Conservation (phyloP, 2,797 vertebrate genomes). For the Parambassis ranga region DNA sequence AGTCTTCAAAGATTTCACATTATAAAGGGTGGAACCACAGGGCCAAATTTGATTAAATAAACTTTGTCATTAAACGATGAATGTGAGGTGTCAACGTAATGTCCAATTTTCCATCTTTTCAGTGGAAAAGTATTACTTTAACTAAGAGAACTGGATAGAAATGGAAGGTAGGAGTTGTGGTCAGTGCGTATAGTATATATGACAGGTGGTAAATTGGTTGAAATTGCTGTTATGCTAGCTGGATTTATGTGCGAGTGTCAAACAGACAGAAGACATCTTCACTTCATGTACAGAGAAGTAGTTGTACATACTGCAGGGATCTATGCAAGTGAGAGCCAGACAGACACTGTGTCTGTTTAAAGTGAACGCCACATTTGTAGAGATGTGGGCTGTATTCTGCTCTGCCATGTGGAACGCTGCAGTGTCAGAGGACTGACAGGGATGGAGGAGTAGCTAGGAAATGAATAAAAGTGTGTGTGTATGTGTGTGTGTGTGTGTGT, state of each 20-base stretch:
- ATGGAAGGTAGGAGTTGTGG: no score
- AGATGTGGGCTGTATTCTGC: conserved; percentile 13
- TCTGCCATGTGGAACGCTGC: conserved; percentile 21
- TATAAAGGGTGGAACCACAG: no score
- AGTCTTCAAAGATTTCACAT: no score
- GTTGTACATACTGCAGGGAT: conserved; percentile 2
- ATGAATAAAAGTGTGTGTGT: not conserved
- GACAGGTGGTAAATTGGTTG: no score
- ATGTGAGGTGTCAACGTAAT: no score
- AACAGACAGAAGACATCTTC: not conserved
- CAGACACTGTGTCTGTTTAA: conserved; percentile 4
- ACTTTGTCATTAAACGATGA: no score
- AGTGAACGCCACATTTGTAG: conserved; percentile 12
- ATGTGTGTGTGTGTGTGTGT: conserved; percentile 14
- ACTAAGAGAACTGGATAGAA: no score
- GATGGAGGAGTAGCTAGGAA: conserved; percentile 5
- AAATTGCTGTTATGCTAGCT: not conserved
- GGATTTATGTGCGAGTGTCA: not conserved
- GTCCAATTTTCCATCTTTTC: no score
- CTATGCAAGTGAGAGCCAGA: not conserved
- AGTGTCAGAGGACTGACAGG: conserved; percentile 30
- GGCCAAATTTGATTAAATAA: no score
- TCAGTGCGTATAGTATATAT: no score
- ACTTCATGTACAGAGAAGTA: not conserved
- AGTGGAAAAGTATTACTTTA: no score